phyloP scores from a whole-genome alignment of 2,888 invertebrate species.

The Apotomis betuletana region DNA sequence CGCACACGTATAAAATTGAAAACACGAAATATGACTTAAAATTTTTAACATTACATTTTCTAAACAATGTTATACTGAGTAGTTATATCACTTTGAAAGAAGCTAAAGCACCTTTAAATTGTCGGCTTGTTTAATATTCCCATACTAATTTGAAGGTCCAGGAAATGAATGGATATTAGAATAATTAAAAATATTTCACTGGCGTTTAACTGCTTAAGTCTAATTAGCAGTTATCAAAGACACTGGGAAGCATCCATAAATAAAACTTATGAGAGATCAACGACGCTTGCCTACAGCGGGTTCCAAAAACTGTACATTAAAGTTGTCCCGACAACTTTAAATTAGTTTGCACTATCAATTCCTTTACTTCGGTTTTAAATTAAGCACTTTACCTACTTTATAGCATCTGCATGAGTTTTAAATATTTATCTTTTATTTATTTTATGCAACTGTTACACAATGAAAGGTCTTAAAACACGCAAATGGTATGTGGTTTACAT shows the following conservation, averaged over 20 bases:
- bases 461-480: no score
- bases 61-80: constrained; percentile 1
- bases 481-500: no score
- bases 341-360: constrained; percentile 3
- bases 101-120: neutral
- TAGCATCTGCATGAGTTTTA: no score
- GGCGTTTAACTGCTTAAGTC: constrained; percentile 44
- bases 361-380: constrained; percentile 3
- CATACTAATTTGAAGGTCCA: constrained; percentile 25
- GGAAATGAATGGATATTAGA: constrained; percentile 33
- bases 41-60: constrained; percentile 25
- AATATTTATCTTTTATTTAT: no score
- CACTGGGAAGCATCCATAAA: constrained; percentile 38
- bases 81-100: no score
- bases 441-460: no score
- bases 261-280: constrained; percentile 33
- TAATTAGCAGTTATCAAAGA: constrained; percentile 45
- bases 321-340: constrained; percentile 19
- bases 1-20: constrained; percentile 62
- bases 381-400: neutral
- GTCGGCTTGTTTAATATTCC: constrained; percentile 16
- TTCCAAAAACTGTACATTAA: constrained; percentile 15
- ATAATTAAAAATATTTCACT: constrained; percentile 42
- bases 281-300: constrained; percentile 27
- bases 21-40: constrained; percentile 44